Percentiles rank a stretch among this genome's conserved stretches.
phyloP scores from a whole-genome alignment of 2,113 vertebrate species.

The Panthera tigris region DNA sequence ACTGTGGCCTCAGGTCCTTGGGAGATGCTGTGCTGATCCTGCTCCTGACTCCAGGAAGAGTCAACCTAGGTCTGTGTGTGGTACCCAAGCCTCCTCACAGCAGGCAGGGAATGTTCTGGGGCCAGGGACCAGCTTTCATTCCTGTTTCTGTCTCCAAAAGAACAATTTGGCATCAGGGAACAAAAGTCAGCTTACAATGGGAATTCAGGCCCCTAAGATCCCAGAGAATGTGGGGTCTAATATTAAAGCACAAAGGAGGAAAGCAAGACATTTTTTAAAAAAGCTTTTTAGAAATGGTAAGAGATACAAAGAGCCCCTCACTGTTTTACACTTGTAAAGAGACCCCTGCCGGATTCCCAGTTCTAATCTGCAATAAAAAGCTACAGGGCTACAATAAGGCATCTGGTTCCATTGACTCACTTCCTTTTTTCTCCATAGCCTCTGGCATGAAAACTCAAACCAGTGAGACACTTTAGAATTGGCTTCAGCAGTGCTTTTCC shows the following conservation, averaged over 20 bases:
- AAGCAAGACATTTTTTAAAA: constrained; percentile 41
- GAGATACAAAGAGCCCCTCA: constrained; percentile 71
- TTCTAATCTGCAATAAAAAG: constrained; percentile 78
- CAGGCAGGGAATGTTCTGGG: constrained; percentile 43
- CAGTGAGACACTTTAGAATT: constrained; percentile 74
- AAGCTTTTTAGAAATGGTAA: constrained; percentile 68
- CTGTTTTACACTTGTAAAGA: constrained; percentile 77
- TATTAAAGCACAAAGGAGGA: constrained; percentile 54
- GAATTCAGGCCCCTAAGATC: constrained; percentile 39
- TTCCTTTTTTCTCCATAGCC: constrained; percentile 70
- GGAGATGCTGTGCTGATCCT: background rate
- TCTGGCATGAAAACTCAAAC: constrained; percentile 79
- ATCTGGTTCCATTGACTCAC: constrained; percentile 60
- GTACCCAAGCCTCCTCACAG: constrained; percentile 46
- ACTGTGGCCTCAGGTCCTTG: background rate
- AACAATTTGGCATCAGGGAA: constrained; percentile 47
- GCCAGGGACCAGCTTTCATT: background rate
- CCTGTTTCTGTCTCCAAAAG: constrained; percentile 66
- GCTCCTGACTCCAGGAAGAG: background rate
- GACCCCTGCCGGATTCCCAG: constrained; percentile 70
- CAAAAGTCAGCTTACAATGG: constrained; percentile 68
- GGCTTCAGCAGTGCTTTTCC: constrained; percentile 71
- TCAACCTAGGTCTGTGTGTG: background rate
- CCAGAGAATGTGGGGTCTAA: background rate
- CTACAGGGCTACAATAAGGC: constrained; percentile 67